A percentile compares a stretch with the other conserved stretches of the same genome.
Conservation (phyloP, 1,140 invertebrate genomes). For the Zaprionus taronus region DNA sequence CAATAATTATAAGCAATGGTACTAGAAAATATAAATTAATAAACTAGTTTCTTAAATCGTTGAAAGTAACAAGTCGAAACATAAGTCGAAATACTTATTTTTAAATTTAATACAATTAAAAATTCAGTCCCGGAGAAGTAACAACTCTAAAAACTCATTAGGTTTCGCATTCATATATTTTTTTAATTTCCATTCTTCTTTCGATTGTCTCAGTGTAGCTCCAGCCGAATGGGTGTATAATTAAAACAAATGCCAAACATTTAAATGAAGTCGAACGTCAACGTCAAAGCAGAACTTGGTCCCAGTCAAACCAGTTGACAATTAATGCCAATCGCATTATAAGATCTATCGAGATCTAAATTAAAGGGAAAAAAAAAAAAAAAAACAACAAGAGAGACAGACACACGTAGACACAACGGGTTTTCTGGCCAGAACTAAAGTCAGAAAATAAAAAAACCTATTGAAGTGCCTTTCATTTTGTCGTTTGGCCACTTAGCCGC, state of each 20-base stretch:
- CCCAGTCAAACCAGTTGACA: constrained; percentile 74
- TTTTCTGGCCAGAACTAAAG: constrained; percentile 37
- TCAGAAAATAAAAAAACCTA: constrained; percentile 38
- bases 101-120: no score
- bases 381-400: constrained; percentile 20
- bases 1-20: no score
- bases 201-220: constrained; percentile 15
- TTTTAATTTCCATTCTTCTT: neutral
- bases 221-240: constrained; percentile 14
- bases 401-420: constrained; percentile 30
- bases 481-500: neutral
- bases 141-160: no score
- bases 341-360: constrained; percentile 48
- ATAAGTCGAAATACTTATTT: no score
- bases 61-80: no score
- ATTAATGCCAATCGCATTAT: constrained; percentile 65
- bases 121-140: no score
- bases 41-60: no score
- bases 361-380: neutral
- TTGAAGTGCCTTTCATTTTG: constrained; percentile 21
- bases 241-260: constrained; percentile 68
- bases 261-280: constrained; percentile 44
- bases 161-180: no score
- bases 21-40: no score
- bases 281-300: constrained; percentile 63